Base-by-base conservation (phyloP, 2,113 vertebrate species). In the Muscicapa adusta region DNA sequence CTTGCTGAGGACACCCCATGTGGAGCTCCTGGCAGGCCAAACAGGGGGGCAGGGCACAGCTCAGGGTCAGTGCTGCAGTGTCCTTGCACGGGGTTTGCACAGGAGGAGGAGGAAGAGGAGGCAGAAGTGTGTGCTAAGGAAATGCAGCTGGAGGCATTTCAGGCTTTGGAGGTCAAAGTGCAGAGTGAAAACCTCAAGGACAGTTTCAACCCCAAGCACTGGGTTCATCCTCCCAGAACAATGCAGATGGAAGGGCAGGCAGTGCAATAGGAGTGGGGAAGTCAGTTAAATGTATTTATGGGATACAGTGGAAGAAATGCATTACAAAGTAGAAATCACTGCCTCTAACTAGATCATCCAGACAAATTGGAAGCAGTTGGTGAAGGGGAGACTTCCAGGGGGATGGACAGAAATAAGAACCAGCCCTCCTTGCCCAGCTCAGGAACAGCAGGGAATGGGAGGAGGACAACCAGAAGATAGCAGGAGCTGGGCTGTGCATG, bases 361-460 rank as follows among this genome's bases (percentile, higher is more conserved):
- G 82, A 74, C 60, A 93, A 89, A 95, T 42, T 94, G 79, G 48
- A 91, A 96, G 85, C 82, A 93, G 82, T 63, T 84, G 88, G 73
- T 83, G 65, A 63, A 76, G 18, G 42, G 43, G 54, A 85, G 85
- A 57, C 78, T 40, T 48, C 79, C 10, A 43, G 61, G 15, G 40
- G 68, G 43, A 85, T 43, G 36, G 78, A 54, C 42, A 91, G 87
- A 88, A 95, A 93, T 79, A 56, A 83, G 87, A 88, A 77, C 38
- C 87, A 90, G 87, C 71, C 71, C 40, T 91, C 61, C 75, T 68
- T 65, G 54, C 60, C 73, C 70, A 61, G 57, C 48, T 40, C 22
- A 29, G 80, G 63, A 85, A 14, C 3, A 0, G 62, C 61, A 83
- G 79, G 58, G 71, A 82, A 60, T 2, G 8, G 34, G 53, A 82